Conservation (phyloP, 2,113 vertebrate species). For the Delphinus delphis region DNA sequence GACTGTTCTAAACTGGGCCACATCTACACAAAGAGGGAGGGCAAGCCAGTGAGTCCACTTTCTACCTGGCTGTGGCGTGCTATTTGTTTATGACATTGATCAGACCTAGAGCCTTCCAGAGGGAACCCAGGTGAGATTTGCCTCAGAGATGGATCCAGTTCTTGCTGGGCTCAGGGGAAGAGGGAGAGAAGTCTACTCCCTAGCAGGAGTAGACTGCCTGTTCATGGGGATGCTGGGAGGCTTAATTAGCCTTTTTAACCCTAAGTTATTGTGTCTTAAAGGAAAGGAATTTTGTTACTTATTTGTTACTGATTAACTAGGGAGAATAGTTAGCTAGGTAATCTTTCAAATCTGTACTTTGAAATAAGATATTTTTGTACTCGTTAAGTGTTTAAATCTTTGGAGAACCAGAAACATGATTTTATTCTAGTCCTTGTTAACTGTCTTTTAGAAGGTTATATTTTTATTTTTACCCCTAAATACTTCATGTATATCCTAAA, state of each 20-base stretch:
- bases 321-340: background rate
- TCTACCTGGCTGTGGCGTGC: constrained; percentile 50
- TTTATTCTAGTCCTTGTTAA: background rate
- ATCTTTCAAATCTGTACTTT: constrained; percentile 18
- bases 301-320: constrained; percentile 18
- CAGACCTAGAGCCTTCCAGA: constrained; percentile 39
- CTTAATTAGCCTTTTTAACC: constrained; percentile 65
- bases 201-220: background rate
- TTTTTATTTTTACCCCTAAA: background rate
- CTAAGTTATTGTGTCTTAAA: background rate
- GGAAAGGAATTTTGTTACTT: background rate
- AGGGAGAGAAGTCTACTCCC: background rate
- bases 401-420: constrained; percentile 3
- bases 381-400: constrained; percentile 18
- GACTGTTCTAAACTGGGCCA: constrained; percentile 77
- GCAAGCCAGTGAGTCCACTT: constrained; percentile 45
- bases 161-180: background rate
- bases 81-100: constrained; percentile 50
- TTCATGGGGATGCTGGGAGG: background rate
- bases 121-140: background rate
- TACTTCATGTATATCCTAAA: background rate
- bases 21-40: constrained; percentile 70
- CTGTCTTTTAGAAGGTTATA: constrained; percentile 18
- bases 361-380: constrained; percentile 21
- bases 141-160: background rate